Evolutionary conservation across 1,140 invertebrate species (phyloP).

Genomic region (Rhagoletis zephyria): DNA sequence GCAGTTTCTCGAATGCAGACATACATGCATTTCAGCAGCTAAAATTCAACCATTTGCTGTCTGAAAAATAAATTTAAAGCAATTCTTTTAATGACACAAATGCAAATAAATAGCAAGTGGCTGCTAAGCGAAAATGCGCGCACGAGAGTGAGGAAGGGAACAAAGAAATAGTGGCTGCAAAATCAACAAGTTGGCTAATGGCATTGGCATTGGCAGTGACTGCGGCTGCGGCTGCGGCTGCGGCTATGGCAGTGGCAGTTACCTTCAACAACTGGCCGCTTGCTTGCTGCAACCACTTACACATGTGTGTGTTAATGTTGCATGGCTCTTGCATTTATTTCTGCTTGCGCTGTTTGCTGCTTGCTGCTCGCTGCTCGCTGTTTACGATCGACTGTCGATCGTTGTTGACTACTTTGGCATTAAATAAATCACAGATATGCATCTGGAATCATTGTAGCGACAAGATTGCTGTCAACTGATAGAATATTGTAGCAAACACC

Average conservation of each 20-base stretch:
- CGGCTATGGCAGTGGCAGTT: neutral
- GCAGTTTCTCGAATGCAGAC: neutral
- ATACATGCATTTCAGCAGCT: neutral
- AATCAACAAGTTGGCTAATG: constrained; percentile 6
- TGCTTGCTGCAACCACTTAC: neutral
- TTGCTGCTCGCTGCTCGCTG: neutral
- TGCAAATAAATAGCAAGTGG: constrained; percentile 33
- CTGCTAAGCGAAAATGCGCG: neutral
- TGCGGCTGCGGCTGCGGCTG: neutral
- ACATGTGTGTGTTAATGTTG: constrained; percentile 23
- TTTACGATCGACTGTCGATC: constrained; percentile 51
- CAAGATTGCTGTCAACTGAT: constrained; percentile 51
- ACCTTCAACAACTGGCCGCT: neutral
- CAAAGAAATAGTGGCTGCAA: neutral
- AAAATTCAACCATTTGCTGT: neutral
- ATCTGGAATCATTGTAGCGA: constrained; percentile 50
- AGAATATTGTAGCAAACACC: constrained; percentile 31
- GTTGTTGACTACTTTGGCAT: constrained; percentile 44
- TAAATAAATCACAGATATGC: constrained; percentile 48
- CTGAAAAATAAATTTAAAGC: constrained; percentile 2
- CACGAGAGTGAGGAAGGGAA: neutral
- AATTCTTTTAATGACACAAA: constrained; percentile 36
- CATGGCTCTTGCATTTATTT: neutral
- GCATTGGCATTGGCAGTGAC: neutral
- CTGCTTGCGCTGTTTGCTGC: neutral